phyloP scores from a whole-genome alignment of 2,797 vertebrate genomes.

The Galago senegalensis region DNA sequence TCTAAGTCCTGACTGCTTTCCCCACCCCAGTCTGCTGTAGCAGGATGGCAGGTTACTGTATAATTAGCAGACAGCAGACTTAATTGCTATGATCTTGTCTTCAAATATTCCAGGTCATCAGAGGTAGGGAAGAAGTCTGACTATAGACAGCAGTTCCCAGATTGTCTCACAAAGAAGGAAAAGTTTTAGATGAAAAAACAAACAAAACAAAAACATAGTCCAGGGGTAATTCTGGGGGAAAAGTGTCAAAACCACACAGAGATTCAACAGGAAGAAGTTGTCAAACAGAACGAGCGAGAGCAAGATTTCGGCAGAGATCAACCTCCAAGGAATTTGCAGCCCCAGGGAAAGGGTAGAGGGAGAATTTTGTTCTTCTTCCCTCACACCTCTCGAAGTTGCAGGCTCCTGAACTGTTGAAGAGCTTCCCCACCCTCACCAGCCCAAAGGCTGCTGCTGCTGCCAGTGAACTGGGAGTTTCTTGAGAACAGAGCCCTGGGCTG shows the following conservation, averaged over 20 bases:
- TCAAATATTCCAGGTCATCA: conserved; percentile 4
- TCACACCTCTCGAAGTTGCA: not conserved
- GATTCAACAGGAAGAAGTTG: not conserved
- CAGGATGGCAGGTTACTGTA: not conserved
- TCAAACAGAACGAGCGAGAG: too few species aligned
- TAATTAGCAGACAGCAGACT: not conserved
- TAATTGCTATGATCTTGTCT: not conserved
- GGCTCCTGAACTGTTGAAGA: not conserved
- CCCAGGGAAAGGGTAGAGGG: not conserved
- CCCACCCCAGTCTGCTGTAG: not conserved
- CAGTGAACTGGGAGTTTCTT: not conserved
- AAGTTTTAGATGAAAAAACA: not conserved
- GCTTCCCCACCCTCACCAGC: not conserved
- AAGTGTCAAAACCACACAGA: not conserved
- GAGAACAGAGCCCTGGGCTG: not conserved
- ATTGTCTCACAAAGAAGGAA: not conserved
- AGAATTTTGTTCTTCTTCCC: not conserved
- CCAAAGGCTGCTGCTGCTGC: not conserved
- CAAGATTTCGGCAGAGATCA: too few species aligned
- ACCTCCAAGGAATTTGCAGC: too few species aligned
- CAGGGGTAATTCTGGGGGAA: not conserved
- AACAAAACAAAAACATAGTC: not conserved
- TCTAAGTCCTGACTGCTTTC: not conserved
- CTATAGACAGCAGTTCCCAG: not conserved
- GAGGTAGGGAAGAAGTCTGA: not conserved